phyloP scores from a whole-genome alignment of 2,113 vertebrate genomes.

The Phycodurus eques region DNA sequence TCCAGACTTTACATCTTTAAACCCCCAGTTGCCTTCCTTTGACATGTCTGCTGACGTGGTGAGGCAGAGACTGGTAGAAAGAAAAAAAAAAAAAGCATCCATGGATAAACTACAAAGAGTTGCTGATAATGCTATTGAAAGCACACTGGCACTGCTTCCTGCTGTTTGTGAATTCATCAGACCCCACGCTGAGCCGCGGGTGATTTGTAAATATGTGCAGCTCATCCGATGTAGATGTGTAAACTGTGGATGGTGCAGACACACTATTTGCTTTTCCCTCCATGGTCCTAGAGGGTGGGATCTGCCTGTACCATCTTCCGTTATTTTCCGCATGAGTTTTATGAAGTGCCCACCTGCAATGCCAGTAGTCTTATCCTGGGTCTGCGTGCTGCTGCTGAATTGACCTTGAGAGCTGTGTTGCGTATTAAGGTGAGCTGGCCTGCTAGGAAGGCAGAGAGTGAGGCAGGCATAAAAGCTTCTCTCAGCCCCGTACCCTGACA shows the following conservation, averaged over 20 bases:
- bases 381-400: slow-evolving; percentile 39
- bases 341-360: slow-evolving; percentile 64
- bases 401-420: slow-evolving; percentile 61
- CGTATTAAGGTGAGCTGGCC: slow-evolving; percentile 53
- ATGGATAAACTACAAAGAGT: slow-evolving; percentile 64
- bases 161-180: slow-evolving; percentile 66
- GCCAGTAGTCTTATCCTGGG: slow-evolving; percentile 42
- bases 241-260: slow-evolving; percentile 43
- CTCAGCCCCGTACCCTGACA: slow-evolving; percentile 21
- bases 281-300: slow-evolving; percentile 48
- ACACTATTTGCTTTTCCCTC: slow-evolving; percentile 31
- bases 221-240: slow-evolving; percentile 59
- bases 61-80: slow-evolving; percentile 10
- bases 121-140: slow-evolving; percentile 60
- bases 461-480: slow-evolving; percentile 36
- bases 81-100: slow-evolving; percentile 8
- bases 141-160: slow-evolving; percentile 38
- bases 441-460: slow-evolving; percentile 52
- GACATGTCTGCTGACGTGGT: slow-evolving; percentile 51
- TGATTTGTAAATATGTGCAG: slow-evolving; percentile 65
- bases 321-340: slow-evolving; percentile 59
- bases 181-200: slow-evolving; percentile 53
- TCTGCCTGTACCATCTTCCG: slow-evolving; percentile 31
- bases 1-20: slow-evolving; percentile 49
- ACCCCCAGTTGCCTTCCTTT: slow-evolving; percentile 50